These are phyloP conservation scores for Tenualosa ilisha DNA, from an alignment of 2,797 vertebrate genomes.

Conservation along the genomic window DNA sequence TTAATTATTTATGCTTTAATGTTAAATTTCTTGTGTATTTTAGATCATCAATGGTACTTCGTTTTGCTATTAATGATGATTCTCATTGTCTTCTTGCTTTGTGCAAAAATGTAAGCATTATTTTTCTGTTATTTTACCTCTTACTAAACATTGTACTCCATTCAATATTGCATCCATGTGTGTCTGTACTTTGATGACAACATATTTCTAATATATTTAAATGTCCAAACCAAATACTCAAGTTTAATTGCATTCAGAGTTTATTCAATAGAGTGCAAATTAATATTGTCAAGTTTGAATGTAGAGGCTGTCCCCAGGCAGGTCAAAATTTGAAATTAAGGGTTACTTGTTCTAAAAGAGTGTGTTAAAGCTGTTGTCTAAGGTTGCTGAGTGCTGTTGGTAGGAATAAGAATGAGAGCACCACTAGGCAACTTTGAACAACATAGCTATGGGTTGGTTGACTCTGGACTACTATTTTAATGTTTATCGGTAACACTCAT, in stretches of 20 bases:
- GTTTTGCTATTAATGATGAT: slow-evolving; percentile 27
- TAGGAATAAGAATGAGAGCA: too few relatives aligned
- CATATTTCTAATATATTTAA: too few relatives aligned
- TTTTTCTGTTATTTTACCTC: not conserved
- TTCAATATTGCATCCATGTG: not conserved
- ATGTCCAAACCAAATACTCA: too few relatives aligned
- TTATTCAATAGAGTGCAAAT: too few relatives aligned
- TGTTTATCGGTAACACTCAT: not conserved
- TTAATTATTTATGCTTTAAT: not conserved
- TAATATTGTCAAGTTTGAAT: not conserved
- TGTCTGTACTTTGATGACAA: too few relatives aligned
- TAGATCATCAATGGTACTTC: slow-evolving; percentile 25
- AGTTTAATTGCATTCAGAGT: too few relatives aligned
- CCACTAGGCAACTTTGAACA: too few relatives aligned
- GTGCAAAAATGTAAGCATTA: slow-evolving; percentile 7
- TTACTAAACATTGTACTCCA: not conserved
- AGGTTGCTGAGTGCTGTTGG: too few relatives aligned
- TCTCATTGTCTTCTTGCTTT: not conserved
- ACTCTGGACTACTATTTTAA: not conserved
- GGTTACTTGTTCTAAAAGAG: too few relatives aligned
- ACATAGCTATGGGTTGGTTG: not conserved
- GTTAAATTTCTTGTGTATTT: not conserved
- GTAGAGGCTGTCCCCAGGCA: too few relatives aligned
- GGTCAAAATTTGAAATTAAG: too few relatives aligned
- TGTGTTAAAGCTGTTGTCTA: too few relatives aligned